A percentile compares a stretch with the other conserved stretches of the same genome.
Evolutionary conservation across 1,140 invertebrate genomes (phyloP).

Genomic region (Lucilia sericata): DNA sequence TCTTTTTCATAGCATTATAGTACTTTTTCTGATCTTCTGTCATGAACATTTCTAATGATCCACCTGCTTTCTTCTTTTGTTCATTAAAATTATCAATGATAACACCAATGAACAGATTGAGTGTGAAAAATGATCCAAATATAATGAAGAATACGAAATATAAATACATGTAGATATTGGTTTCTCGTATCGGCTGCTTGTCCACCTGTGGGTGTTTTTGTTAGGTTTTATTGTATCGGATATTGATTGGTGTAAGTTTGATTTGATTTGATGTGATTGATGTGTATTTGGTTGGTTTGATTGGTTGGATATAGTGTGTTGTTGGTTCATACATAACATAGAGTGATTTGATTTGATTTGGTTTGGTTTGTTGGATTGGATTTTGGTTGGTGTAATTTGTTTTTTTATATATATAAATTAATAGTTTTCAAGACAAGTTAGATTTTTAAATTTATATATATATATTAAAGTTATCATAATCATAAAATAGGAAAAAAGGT

Average conservation of each 20-base stretch:
- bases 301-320: constrained; percentile 26
- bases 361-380: constrained; percentile 13
- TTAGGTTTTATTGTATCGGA: constrained; percentile 13
- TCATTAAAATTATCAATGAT: constrained; percentile 99
- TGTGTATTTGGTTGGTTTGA: constrained; percentile 26
- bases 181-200: constrained; percentile 93
- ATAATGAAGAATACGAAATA: constrained; percentile 99
- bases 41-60: constrained; percentile 99
- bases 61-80: constrained; percentile 99
- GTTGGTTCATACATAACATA: neutral
- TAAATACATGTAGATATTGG: constrained; percentile 96
- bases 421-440: neutral
- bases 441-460: neutral
- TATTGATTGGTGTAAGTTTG: neutral
- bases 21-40: constrained; percentile 99
- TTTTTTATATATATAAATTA: constrained; percentile 25
- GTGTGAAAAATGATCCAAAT: constrained; percentile 97
- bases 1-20: constrained; percentile 99
- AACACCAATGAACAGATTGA: constrained; percentile 98
- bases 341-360: neutral
- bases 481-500: constrained; percentile 31
- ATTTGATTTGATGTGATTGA: constrained; percentile 30
- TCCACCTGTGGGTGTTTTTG: constrained; percentile 74
- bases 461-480: neutral
- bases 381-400: neutral